Evolutionary conservation across 2,888 invertebrate species (phyloP), one percentile per base, ranked within the genome.

Genomic region (Dione juno): DNA sequence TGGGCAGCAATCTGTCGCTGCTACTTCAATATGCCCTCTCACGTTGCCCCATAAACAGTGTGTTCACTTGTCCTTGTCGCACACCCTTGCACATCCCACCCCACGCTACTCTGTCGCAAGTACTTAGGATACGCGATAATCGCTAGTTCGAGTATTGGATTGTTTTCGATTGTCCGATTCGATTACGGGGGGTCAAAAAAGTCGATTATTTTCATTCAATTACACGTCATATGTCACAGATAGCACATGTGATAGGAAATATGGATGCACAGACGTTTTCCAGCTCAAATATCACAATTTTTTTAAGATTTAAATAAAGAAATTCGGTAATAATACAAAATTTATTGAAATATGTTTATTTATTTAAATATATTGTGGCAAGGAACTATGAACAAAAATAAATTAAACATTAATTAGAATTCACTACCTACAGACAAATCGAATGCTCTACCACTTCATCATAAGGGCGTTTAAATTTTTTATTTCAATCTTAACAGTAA

Each of bases 1-100:
- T 93, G 92, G 88, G 88, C 89, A 88, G 84, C 92, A 93, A 93
- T 93, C 92, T 92, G 92, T 92, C 92, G 92, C 84, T 86, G 85
- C 85, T 85, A 86, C 86, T 84, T 85, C 85, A 86, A 84, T 86
- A 83, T 83, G 9, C 74, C 71, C 0, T 87, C 88, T 73, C 84
- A 37, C 53, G 86, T 84, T 57, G 70, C 72, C 82, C 5, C 13
- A 37, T 7, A n/a, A 6, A 2, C 9, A 9, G 10, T 67, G 63
- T 10, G 19, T 69, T 13, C 11, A 19, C 3, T 71, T 70, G 2
- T 85, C 85, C 74, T 84, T 52, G 61, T 85, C 83, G 48, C 72
- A 76, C 83, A 7, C 87, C 87, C 87, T 75, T 74, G 52, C 73
- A 70, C 68, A 75, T 80, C 77, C 79, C 80, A 80, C 80, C 58